Conservation (phyloP, 2,113 vertebrate genomes). For the Bambusicola thoracicus region DNA sequence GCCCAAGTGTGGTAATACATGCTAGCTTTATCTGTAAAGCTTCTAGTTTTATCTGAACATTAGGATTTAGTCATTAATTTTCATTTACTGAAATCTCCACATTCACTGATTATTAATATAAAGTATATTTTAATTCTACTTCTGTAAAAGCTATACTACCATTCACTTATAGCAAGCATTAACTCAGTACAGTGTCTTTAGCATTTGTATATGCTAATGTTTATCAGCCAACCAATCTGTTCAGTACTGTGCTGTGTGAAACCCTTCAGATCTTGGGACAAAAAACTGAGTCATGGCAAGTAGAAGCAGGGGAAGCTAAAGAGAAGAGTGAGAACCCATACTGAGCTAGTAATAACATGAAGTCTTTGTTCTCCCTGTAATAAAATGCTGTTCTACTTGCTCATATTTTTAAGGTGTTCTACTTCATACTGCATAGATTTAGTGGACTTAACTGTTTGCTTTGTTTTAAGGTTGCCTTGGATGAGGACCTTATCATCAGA, state of each 20-base stretch:
- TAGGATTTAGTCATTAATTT: not conserved
- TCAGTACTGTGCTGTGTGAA: not conserved
- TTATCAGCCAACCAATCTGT: not conserved
- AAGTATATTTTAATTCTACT: not conserved
- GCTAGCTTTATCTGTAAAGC: not conserved
- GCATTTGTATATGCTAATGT: not conserved
- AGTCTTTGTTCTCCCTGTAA: not conserved
- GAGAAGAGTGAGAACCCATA: not conserved
- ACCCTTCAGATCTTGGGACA: not conserved
- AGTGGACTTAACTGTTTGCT: not conserved
- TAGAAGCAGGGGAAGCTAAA: not conserved
- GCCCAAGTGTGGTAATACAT: not conserved
- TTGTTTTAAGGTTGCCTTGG: not conserved
- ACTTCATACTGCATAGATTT: accelerated
- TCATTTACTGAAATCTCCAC: not conserved
- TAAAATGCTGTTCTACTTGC: not conserved
- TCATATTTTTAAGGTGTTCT: accelerated
- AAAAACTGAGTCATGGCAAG: not conserved
- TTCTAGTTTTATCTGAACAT: not conserved
- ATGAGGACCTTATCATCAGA: not conserved
- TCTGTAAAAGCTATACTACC: not conserved
- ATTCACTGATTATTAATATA: not conserved
- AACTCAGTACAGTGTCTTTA: not conserved
- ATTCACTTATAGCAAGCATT: not conserved
- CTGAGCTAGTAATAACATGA: not conserved